These are phyloP conservation scores for Mionectes macconnelli DNA, from an alignment of 2,113 vertebrate species.

Conservation along the genomic window DNA sequence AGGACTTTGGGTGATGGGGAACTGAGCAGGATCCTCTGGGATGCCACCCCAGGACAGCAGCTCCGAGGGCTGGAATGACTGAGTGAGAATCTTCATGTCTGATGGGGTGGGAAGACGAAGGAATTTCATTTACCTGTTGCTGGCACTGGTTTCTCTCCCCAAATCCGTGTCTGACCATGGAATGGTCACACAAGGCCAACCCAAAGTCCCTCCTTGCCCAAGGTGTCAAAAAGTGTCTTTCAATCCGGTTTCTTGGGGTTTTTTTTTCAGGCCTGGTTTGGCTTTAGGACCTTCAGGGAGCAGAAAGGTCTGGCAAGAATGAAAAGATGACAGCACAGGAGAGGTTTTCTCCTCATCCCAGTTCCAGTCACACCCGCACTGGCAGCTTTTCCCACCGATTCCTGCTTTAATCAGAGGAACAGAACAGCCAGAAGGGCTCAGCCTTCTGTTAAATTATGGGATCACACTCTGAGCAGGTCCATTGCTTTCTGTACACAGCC, in stretches of 20 bases:
- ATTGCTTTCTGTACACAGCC: not conserved
- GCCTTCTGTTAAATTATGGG: not conserved
- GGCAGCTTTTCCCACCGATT: not conserved
- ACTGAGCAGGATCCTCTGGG: not conserved
- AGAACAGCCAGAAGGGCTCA: not conserved
- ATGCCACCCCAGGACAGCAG: not conserved
- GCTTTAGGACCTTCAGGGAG: not conserved
- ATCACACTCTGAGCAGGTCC: too few species aligned
- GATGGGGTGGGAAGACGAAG: not conserved
- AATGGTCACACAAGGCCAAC: not conserved
- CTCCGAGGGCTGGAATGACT: not conserved
- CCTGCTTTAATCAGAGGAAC: not conserved
- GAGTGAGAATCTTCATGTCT: not conserved
- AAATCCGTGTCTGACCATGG: accelerated
- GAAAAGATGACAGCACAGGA: not conserved
- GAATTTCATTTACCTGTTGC: not conserved
- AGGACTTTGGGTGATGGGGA: not conserved
- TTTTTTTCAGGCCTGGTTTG: not conserved
- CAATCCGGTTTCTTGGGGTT: not conserved
- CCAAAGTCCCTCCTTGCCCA: not conserved
- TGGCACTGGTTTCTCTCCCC: not conserved
- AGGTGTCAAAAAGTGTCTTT: not conserved
- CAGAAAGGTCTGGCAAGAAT: not conserved
- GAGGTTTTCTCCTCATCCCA: not conserved
- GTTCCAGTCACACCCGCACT: not conserved